Base-by-base conservation (phyloP, 2,113 vertebrate genomes). In the Vulpes ferrilata region DNA sequence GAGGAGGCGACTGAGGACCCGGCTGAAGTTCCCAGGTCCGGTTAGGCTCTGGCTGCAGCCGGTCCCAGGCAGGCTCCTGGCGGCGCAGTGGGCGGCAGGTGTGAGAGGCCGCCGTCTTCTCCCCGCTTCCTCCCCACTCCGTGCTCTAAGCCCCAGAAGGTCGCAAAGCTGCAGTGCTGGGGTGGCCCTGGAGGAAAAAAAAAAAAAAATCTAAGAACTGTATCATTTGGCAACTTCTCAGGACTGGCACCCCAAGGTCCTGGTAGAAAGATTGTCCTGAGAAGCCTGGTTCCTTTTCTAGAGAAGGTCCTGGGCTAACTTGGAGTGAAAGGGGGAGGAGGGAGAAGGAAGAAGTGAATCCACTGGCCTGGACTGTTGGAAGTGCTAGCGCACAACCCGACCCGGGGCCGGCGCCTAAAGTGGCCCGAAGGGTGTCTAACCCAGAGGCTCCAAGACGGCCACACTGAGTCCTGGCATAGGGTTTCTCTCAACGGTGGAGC, bases 391-490 rank as follows among this genome's bases (percentile, higher is more conserved):
- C 38, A 12, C 25, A 64, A 67, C 60, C 30, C 8, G 20, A 43
- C 27, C 30, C 59, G 35, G n/a, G 11, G 16, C 57, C 5, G 32
- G 20, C 0, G 10, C 19, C n/a, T 1, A 1, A 71, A 17, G n/a
- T 12, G 17, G 3, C 43, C 73, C 43, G 9, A 15, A 73, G 8
- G 1, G 20, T 23, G 64, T 8, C 65, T n/a, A 48, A 38, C 11
- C 30, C 48, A 27, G 32, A 11, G 11, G 20, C 38, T n/a, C 35
- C 38, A 11, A 19, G n/a, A 30, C 0, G 10, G 25, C 27, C 19
- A 10, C 22, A 11, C 53, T 15, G 43, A 1, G n/a, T 7, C 11
- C 0, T 17, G 27, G 32, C 57, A 30, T 11, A 9, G 0, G 1
- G 11, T 64, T 81, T 92, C 38, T 30, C 4, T 55, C 32, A 0